phyloP scores from a whole-genome alignment of 2,113 vertebrate species.

The Neogale vison region DNA sequence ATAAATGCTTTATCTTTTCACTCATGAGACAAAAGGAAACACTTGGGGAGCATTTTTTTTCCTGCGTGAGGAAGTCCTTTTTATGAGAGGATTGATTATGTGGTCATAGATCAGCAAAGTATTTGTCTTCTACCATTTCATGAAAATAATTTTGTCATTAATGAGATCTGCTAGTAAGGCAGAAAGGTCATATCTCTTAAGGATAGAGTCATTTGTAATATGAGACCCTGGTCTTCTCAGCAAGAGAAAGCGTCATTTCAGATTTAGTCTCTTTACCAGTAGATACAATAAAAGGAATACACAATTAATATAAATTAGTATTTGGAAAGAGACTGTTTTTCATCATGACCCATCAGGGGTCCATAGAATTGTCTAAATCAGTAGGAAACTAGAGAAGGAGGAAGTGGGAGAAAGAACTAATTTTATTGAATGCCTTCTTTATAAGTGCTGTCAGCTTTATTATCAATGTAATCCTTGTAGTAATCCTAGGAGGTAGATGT shows the following conservation, averaged over 20 bases:
- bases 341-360: not conserved
- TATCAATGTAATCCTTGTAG: not conserved
- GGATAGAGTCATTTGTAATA: constrained; percentile 12
- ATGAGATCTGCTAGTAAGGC: constrained; percentile 47
- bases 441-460: not conserved
- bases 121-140: constrained; percentile 43
- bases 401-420: not conserved
- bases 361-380: not conserved
- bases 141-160: constrained; percentile 52
- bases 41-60: not conserved
- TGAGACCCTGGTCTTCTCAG: not conserved
- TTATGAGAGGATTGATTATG: not conserved
- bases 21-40: constrained; percentile 6
- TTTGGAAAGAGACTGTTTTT: constrained; percentile 29
- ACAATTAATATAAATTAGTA: not conserved
- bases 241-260: constrained; percentile 15
- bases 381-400: not conserved
- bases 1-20: constrained; percentile 27
- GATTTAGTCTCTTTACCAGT: constrained; percentile 25
- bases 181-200: constrained; percentile 22
- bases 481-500: not conserved
- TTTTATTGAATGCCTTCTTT: not conserved
- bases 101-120: not conserved
- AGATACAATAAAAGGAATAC: not conserved
- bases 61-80: not conserved